These are phyloP conservation scores for Tenthredo amoena DNA, from an alignment of 2,888 invertebrate species.

Conservation along the genomic window DNA sequence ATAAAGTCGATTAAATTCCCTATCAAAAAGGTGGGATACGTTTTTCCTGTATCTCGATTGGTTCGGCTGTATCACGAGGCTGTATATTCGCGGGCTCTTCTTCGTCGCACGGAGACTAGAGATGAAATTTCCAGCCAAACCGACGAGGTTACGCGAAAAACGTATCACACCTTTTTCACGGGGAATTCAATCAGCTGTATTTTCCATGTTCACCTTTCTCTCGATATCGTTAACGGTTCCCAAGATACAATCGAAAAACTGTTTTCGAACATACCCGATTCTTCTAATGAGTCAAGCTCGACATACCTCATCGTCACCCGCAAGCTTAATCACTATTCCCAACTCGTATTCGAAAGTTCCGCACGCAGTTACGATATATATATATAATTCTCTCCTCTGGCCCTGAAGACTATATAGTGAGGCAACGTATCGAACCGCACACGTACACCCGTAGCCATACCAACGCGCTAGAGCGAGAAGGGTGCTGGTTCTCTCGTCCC, in stretches of 20 bases:
- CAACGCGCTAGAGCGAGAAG: not conserved
- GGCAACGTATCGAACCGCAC: not conserved
- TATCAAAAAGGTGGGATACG: not conserved
- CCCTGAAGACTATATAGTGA: not conserved
- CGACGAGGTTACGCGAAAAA: not conserved
- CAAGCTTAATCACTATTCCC: conserved; percentile 2
- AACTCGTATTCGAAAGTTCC: not conserved
- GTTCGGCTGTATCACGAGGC: not conserved
- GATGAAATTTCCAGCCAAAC: not conserved
- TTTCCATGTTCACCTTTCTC: not conserved
- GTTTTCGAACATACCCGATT: not conserved
- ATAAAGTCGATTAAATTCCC: not conserved
- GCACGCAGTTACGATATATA: not conserved
- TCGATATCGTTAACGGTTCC: not conserved
- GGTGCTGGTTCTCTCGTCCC: too few relatives aligned
- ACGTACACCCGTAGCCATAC: not conserved
- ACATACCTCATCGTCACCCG: too few relatives aligned
- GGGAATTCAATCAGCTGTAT: not conserved
- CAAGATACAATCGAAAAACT: not conserved
- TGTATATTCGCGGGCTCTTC: not conserved
- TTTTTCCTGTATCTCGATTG: not conserved
- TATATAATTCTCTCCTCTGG: not conserved
- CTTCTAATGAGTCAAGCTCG: too few relatives aligned
- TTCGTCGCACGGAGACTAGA: not conserved
- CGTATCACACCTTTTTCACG: not conserved